Percentiles rank a stretch among this genome's conserved stretches.
These are phyloP conservation scores for Passer domesticus DNA, from an alignment of 2,113 vertebrate species.

Conservation along the genomic window DNA sequence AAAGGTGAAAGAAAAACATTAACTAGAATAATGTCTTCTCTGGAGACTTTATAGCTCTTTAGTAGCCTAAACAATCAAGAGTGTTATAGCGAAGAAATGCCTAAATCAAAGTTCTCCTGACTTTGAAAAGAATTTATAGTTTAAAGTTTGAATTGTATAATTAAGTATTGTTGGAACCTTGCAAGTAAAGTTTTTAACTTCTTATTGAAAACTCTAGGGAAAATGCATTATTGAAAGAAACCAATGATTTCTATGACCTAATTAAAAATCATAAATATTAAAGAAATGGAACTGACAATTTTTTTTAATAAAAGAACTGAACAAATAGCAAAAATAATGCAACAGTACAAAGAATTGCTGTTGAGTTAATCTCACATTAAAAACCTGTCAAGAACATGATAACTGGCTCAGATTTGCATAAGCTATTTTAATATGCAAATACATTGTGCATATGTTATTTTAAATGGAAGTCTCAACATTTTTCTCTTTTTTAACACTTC, in stretches of 20 bases:
- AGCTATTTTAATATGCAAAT: not conserved
- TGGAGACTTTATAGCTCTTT: not conserved
- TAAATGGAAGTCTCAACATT: not conserved
- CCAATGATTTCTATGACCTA: not conserved
- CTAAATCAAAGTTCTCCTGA: not conserved
- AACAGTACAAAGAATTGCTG: not conserved
- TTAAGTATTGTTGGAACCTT: not conserved
- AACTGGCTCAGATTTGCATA: not conserved
- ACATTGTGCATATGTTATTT: not conserved
- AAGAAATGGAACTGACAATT: not conserved
- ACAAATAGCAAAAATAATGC: not conserved
- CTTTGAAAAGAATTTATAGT: not conserved
- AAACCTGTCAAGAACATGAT: not conserved
- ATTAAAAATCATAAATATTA: slow-evolving; percentile 9
- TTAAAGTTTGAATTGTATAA: not conserved
- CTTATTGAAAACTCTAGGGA: not conserved
- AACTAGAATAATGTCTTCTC: not conserved
- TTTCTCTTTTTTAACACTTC: not conserved
- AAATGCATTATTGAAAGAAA: slow-evolving; percentile 1
- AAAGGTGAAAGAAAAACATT: not conserved
- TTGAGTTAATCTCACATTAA: not conserved
- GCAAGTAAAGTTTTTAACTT: not conserved
- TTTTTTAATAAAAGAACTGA: not conserved
- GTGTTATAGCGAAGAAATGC: not conserved
- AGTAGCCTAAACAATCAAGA: not conserved